phyloP scores from a whole-genome alignment of 2,113 vertebrate genomes.

The Catharus bicknelli region DNA sequence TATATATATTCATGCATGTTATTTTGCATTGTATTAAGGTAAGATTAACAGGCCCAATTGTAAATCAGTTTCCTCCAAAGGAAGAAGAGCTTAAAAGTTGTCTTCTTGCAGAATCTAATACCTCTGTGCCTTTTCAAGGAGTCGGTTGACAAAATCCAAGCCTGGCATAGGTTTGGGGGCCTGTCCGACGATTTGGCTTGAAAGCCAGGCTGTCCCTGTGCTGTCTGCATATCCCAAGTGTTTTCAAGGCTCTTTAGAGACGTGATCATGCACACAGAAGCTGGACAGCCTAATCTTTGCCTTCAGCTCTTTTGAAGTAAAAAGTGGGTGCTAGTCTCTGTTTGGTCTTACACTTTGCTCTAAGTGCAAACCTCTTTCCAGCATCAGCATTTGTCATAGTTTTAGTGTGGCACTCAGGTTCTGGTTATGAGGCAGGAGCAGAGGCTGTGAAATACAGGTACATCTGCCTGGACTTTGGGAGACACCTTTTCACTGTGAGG shows the following conservation, averaged over 20 bases:
- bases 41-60: not conserved
- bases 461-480: fast-evolving
- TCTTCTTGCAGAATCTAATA: not conserved
- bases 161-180: not conserved
- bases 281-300: not conserved
- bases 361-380: not conserved
- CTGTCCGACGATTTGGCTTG: fast-evolving
- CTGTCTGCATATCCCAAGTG: not conserved
- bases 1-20: not conserved
- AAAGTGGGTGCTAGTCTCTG: not conserved
- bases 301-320: not conserved
- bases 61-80: not conserved
- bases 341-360: not conserved
- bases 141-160: not conserved
- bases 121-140: not conserved
- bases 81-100: not conserved
- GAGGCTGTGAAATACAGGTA: not conserved
- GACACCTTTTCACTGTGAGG: not conserved
- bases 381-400: not conserved
- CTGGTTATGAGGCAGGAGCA: not conserved
- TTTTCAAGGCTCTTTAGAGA: not conserved
- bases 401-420: not conserved
- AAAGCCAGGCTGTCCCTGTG: not conserved
- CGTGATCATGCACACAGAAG: not conserved
- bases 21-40: not conserved